Evolutionary conservation across 2,888 invertebrate genomes (phyloP).

Genomic region (Epirrhoe tristata): DNA sequence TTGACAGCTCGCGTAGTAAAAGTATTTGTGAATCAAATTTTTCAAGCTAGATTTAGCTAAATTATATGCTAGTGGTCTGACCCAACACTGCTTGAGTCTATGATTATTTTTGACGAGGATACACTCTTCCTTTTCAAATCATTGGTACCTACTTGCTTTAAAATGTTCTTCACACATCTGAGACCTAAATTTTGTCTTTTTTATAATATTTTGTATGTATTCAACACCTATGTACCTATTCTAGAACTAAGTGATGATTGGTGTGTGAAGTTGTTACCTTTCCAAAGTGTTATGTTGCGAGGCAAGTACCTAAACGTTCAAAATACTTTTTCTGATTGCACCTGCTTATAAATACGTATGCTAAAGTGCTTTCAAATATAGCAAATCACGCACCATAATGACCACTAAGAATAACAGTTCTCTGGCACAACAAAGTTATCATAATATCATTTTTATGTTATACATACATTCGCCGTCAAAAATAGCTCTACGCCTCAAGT

Average conservation of each 20-base stretch:
- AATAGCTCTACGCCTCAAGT: constrained; percentile 12
- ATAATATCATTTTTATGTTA: constrained; percentile 10
- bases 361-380: constrained; percentile 16
- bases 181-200: too few relatives aligned
- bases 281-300: not conserved
- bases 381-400: constrained; percentile 40
- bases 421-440: constrained; percentile 1
- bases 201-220: too few relatives aligned
- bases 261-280: not conserved
- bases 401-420: constrained; percentile 25
- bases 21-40: not conserved
- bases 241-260: not conserved
- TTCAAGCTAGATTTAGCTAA: not conserved
- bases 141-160: too few relatives aligned
- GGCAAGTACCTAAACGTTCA: not conserved
- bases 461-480: constrained; percentile 3
- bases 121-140: too few relatives aligned
- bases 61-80: not conserved
- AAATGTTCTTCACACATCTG: too few relatives aligned
- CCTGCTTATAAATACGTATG: constrained; percentile 2
- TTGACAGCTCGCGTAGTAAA: not conserved
- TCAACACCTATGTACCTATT: too few relatives aligned
- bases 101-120: too few relatives aligned
- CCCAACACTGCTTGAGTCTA: too few relatives aligned
- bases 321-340: constrained; percentile 9